phyloP scores from a whole-genome alignment of 2,888 invertebrate genomes.

The Lamellibrachia satsuma region DNA sequence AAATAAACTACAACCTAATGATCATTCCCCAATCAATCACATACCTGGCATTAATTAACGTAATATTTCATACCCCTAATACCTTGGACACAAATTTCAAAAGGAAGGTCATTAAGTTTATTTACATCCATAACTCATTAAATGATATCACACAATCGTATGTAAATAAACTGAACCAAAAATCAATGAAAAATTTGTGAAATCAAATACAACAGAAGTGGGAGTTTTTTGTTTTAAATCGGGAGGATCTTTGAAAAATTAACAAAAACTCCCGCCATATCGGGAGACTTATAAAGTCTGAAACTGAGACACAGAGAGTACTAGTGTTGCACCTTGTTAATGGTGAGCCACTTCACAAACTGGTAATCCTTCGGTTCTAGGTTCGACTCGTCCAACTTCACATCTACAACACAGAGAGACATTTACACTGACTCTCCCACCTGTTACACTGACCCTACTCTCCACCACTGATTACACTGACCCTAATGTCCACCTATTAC shows the following conservation, averaged over 20 bases:
- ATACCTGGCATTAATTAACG: not conserved
- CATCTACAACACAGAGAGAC: conserved; percentile 45
- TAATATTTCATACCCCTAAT: not conserved
- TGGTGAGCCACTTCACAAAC: conserved; percentile 96
- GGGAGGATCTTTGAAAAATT: too few relatives aligned
- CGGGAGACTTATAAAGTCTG: too few relatives aligned
- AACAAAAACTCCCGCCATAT: too few relatives aligned
- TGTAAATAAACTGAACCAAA: too few relatives aligned
- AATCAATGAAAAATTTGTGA: too few relatives aligned
- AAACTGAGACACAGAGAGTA: not conserved
- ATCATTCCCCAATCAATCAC: not conserved
- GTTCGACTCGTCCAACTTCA: conserved; percentile 48
- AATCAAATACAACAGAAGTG: too few relatives aligned
- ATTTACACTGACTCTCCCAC: not conserved
- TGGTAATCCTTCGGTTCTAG: conserved; percentile 77
- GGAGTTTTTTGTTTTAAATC: not conserved
- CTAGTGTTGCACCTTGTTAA: conserved; percentile 71
- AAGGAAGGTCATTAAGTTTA: not conserved
- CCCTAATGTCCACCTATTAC: not conserved
- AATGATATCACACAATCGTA: too few relatives aligned
- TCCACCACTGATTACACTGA: not conserved
- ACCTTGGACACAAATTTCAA: not conserved
- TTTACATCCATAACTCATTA: too few relatives aligned
- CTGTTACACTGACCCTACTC: not conserved
- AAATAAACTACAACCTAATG: not conserved